Evolutionary conservation across 2,888 invertebrate genomes (phyloP).

Genomic region (Glaucopsyche alexis): DNA sequence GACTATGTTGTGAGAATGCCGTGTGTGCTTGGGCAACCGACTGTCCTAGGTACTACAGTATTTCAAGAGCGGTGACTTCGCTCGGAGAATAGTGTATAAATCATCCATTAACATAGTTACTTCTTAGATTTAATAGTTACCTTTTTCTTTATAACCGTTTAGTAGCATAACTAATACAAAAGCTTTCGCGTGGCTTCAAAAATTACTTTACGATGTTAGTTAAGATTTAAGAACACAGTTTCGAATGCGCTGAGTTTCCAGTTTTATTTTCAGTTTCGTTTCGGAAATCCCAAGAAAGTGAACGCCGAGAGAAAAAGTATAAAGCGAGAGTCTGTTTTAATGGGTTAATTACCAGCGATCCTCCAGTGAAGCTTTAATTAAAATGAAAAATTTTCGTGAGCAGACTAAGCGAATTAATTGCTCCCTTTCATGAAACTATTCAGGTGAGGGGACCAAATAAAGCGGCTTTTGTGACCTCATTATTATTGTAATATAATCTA

Average conservation of each 20-base stretch:
- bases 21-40: too few relatives aligned
- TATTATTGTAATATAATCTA: slow-evolving; percentile 30
- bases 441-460: slow-evolving; percentile 68
- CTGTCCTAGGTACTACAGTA: too few relatives aligned
- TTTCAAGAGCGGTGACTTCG: too few relatives aligned
- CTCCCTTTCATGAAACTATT: slow-evolving; percentile 71
- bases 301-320: slow-evolving; percentile 67
- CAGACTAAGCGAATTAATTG: slow-evolving; percentile 73
- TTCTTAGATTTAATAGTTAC: too few relatives aligned
- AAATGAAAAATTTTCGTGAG: slow-evolving; percentile 78
- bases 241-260: slow-evolving; percentile 38
- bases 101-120: too few relatives aligned
- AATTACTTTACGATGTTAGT: slow-evolving; percentile 28
- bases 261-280: slow-evolving; percentile 55
- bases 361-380: slow-evolving; percentile 75
- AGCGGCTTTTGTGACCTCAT: slow-evolving; percentile 41
- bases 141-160: too few relatives aligned
- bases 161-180: not conserved
- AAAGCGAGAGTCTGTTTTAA: slow-evolving; percentile 75
- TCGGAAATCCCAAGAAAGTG: slow-evolving; percentile 70
- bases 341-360: slow-evolving; percentile 78
- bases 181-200: not conserved
- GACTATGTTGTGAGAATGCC: too few relatives aligned
- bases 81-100: too few relatives aligned
- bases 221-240: slow-evolving; percentile 37